Base-by-base conservation (phyloP, 2,113 vertebrate species). In the Sialia sialis region DNA sequence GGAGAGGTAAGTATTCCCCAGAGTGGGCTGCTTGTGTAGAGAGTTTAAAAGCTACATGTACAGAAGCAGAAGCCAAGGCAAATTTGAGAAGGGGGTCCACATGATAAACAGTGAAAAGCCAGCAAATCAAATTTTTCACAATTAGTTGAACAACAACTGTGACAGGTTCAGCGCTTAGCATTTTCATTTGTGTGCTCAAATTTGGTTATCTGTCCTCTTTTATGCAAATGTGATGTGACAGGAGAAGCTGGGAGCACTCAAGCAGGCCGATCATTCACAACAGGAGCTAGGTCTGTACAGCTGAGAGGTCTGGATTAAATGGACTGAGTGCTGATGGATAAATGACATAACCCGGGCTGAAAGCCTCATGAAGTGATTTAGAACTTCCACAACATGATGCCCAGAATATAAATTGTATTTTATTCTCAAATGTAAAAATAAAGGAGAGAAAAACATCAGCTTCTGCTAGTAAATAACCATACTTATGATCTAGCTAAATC, bases 81-180 rank as follows among this genome's bases (percentile, higher is more conserved):
- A 96, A 98, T 91, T 98, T 97, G 95, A 98, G 97, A 97, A 98
- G 97, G 97, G 98, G 97, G 98, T 97, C 97, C 96, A 87, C 97
- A 98, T 98, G 98, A 99, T 98, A 98, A 99, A 99, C 98, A 97
- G 98, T 77, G 97, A 98, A 98, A 98, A 97, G 95, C 95, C 79
- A 97, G 98, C 98, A 99, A 99, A 99, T 99, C 98, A 95, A 98
- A 99, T 99, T 99, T 98, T 98, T 99, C 99, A 99, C 99, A 99
- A 99, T 99, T 99, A 99, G 98, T 98, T 98, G 98, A 98, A 98
- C 97, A 97, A 98, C 98, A 98, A 98, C 98, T 97, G 97, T 98
- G 99, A 99, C 99, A 99, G 98, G 98, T 98, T 98, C 97, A 98
- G 97, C 97, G 98, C 97, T 98, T 97, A 97, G 97, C 97, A 97